Evolutionary conservation across 2,888 invertebrate species (phyloP).

Genomic region (Drosophila macrospina): DNA sequence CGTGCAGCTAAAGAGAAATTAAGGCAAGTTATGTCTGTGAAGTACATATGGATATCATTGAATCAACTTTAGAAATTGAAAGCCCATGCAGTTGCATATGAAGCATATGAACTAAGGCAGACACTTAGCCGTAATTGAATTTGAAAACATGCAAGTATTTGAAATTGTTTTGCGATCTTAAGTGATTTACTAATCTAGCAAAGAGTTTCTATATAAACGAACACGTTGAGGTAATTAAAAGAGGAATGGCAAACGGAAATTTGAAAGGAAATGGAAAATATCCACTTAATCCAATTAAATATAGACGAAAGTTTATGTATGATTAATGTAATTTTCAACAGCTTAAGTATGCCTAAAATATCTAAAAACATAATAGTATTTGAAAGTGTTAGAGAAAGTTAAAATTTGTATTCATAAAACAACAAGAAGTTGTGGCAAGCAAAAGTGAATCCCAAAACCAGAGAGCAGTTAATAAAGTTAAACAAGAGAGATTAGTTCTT

Average conservation of each 20-base stretch:
- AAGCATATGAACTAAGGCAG: not conserved
- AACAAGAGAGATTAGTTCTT: no score
- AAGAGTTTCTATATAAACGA: not conserved
- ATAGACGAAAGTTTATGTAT: not conserved
- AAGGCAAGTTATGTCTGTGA: slow-evolving; percentile 21
- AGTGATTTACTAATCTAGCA: slow-evolving; percentile 10
- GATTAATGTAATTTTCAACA: not conserved
- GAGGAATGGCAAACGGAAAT: not conserved
- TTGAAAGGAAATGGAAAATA: not conserved
- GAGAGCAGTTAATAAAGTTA: no score
- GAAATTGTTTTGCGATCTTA: slow-evolving; percentile 1
- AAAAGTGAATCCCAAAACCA: no score
- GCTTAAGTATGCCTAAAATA: not conserved
- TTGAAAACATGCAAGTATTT: slow-evolving; percentile 13
- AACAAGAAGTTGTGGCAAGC: no score
- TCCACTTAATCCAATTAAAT: not conserved
- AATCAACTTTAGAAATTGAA: slow-evolving; percentile 36
- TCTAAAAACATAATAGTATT: no score
- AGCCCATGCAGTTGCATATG: slow-evolving; percentile 5
- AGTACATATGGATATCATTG: slow-evolving; percentile 14
- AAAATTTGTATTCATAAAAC: no score
- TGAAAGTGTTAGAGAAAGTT: no score
- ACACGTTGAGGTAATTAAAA: slow-evolving; percentile 7
- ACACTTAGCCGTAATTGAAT: slow-evolving; percentile 21
- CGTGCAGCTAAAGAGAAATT: not conserved